Percentiles rank a stretch among this genome's conserved stretches.
Evolutionary conservation across 53 echinoderm and acorn worm genomes (phyloP).

Genomic region (Stichopus horrens): DNA sequence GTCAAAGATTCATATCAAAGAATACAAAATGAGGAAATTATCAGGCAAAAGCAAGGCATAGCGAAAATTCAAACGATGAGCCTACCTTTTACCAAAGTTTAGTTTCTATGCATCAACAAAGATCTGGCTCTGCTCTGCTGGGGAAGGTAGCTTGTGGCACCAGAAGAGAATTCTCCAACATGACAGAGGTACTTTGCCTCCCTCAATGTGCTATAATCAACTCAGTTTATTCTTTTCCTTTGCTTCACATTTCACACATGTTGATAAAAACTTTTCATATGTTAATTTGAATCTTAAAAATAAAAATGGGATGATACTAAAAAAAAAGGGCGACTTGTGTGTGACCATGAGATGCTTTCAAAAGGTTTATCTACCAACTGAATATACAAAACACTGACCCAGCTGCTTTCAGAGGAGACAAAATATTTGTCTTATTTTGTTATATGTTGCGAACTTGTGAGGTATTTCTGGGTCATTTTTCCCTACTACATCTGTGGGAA

Average conservation of each 20-base stretch:
- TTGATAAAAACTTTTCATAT: neutral
- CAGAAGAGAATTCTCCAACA: conserved; percentile 13
- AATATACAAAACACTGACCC: neutral
- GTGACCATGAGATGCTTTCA: conserved; percentile 46
- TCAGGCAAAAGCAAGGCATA: neutral
- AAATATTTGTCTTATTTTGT: neutral
- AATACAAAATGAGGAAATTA: neutral
- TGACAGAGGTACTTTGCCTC: neutral
- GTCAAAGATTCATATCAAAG: too few relatives aligned
- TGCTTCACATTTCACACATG: neutral
- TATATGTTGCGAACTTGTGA: conserved; percentile 7
- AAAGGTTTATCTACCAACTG: neutral
- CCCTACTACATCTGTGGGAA: conserved; percentile 29
- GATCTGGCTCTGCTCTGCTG: conserved; percentile 6
- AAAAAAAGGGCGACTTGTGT: conserved; percentile 36
- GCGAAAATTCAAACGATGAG: neutral
- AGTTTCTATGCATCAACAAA: neutral
- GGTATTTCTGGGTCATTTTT: conserved; percentile 44
- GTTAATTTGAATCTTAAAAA: neutral
- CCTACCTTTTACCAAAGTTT: neutral
- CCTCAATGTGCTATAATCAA: neutral
- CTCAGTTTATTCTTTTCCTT: neutral
- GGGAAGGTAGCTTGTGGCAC: conserved; percentile 43
- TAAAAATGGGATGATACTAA: neutral
- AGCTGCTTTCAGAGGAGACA: neutral